A percentile compares a stretch with the other conserved stretches of the same genome.
Evolutionary conservation across 2,797 vertebrate genomes (phyloP).

Genomic region (Cyclopterus lumpus): DNA sequence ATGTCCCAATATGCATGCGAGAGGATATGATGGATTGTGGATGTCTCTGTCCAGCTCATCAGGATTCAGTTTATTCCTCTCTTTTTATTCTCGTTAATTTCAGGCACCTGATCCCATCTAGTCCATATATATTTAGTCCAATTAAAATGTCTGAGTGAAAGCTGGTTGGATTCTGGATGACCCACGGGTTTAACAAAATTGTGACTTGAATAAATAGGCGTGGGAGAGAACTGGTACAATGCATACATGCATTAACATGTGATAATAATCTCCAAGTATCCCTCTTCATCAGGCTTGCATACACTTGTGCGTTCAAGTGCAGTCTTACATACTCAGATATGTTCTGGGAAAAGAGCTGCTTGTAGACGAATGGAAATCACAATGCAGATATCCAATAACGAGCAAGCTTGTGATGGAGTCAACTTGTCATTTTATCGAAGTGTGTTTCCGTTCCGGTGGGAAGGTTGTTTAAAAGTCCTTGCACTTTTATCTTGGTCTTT

Average conservation of each 20-base stretch:
- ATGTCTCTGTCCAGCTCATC: not conserved
- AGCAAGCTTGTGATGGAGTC: not conserved
- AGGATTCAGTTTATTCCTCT: not conserved
- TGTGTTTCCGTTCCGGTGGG: not conserved
- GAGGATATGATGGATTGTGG: not conserved
- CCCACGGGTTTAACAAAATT: not conserved
- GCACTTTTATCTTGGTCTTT: not conserved
- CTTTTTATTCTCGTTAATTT: not conserved
- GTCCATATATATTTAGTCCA: conserved; percentile 7
- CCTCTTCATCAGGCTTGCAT: conserved; percentile 16
- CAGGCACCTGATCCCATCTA: not conserved
- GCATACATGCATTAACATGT: conserved; percentile 27
- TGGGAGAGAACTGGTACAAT: not conserved
- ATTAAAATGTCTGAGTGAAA: conserved; percentile 18
- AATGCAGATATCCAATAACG: not conserved
- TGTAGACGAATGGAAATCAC: not conserved
- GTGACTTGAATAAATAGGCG: conserved; percentile 3
- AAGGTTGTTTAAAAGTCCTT: not conserved
- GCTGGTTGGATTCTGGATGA: not conserved
- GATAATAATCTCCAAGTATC: conserved; percentile 15
- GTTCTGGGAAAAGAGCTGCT: not conserved
- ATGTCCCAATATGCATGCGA: not conserved
- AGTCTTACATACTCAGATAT: too few species aligned
- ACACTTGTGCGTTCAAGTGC: not conserved
- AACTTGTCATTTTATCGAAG: not conserved